phyloP scores from a whole-genome alignment of 2,888 invertebrate genomes.

The Dendrolimus houi region DNA sequence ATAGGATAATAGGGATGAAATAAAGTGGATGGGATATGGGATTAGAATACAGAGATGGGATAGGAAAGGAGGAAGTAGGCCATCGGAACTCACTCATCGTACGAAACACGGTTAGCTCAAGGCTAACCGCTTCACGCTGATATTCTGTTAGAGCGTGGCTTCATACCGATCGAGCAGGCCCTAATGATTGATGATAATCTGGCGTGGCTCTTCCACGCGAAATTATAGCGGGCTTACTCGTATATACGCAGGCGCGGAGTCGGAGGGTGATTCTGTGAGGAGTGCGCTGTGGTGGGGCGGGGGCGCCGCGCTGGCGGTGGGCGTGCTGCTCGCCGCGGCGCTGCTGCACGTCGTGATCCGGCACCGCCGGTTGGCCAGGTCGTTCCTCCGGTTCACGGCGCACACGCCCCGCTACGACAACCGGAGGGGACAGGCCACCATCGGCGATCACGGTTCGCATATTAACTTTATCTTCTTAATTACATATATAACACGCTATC shows the following conservation, averaged over 20 bases:
- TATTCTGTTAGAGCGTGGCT: too few relatives aligned
- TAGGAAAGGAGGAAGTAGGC: too few relatives aligned
- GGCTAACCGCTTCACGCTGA: too few relatives aligned
- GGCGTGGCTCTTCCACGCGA: too few relatives aligned
- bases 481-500: not conserved
- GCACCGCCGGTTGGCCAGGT: constrained; percentile 84
- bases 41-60: too few relatives aligned
- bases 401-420: constrained; percentile 82
- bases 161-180: too few relatives aligned
- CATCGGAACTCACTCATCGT: too few relatives aligned
- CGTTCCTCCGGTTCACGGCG: constrained; percentile 83
- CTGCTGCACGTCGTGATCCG: constrained; percentile 79
- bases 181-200: too few relatives aligned
- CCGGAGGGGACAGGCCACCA: constrained; percentile 90
- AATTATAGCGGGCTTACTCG: too few relatives aligned
- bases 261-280: constrained; percentile 12
- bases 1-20: too few relatives aligned
- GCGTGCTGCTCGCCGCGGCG: constrained; percentile 68
- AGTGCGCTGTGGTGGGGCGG: constrained; percentile 47
- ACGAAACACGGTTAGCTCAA: too few relatives aligned
- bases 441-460: constrained; percentile 81
- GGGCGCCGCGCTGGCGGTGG: constrained; percentile 38
- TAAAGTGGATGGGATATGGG: too few relatives aligned
- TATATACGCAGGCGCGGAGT: constrained; percentile 8
- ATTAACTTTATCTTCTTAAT: not conserved